Conservation (phyloP, 2,888 invertebrate species). For the Eristalis tenax region DNA sequence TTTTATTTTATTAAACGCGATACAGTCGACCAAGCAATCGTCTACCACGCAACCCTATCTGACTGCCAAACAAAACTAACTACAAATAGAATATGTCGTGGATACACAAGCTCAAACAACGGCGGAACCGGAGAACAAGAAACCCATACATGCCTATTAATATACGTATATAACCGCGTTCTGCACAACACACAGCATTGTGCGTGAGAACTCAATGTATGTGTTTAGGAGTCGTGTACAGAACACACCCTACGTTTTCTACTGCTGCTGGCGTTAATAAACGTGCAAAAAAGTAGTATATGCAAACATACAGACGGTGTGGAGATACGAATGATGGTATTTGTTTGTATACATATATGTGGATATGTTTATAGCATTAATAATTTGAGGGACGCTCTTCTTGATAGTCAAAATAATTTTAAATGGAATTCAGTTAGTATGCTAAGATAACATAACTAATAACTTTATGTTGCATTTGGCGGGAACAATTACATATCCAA, state of each 20-base stretch:
- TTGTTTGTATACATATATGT: too few species aligned
- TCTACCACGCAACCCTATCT: conserved; percentile 55
- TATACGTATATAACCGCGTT: neutral
- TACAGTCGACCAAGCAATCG: conserved; percentile 27
- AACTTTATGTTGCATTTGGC: too few species aligned
- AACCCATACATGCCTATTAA: neutral
- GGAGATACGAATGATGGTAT: too few species aligned
- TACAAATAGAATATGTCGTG: conserved; percentile 44
- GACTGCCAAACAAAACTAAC: conserved; percentile 67
- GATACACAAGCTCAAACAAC: conserved; percentile 61
- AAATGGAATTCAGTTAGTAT: too few species aligned
- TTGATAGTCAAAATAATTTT: too few species aligned
- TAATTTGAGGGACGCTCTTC: too few species aligned
- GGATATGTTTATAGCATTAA: too few species aligned
- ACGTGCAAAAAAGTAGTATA: neutral
- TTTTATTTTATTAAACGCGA: conserved; percentile 16
- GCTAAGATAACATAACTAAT: too few species aligned
- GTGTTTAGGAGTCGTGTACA: conserved; percentile 17
- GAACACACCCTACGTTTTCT: conserved; percentile 29
- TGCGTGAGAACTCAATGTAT: conserved; percentile 20
- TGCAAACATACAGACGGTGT: neutral
- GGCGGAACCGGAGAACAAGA: conserved; percentile 46
- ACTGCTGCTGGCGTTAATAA: conserved; percentile 13
- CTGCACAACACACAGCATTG: neutral
- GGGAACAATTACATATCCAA: too few species aligned